phyloP scores from a whole-genome alignment of 35 echinoderm and acorn worm species.

The Diadema setosum region DNA sequence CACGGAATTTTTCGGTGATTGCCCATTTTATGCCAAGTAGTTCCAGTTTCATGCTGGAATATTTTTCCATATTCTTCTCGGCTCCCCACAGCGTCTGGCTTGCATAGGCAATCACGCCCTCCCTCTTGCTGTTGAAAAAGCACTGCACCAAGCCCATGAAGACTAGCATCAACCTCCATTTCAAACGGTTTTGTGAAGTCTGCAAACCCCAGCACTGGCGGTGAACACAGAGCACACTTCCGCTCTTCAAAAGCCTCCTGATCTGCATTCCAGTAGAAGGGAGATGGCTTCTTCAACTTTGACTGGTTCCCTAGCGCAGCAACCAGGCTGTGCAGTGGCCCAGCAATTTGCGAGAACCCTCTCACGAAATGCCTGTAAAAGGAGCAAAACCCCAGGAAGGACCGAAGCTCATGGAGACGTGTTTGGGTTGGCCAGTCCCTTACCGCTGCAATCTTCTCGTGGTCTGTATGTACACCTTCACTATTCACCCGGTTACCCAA shows the following conservation, averaged over 20 bases:
- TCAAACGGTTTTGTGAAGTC: slow-evolving; percentile 51
- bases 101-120: slow-evolving; percentile 40
- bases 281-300: not conserved
- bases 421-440: slow-evolving; percentile 25
- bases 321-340: not conserved
- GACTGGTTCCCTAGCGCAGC: not conserved
- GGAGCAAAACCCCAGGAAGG: slow-evolving; percentile 40
- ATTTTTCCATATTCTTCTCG: slow-evolving; percentile 42
- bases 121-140: slow-evolving; percentile 42
- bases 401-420: slow-evolving; percentile 16
- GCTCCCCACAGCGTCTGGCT: slow-evolving; percentile 26
- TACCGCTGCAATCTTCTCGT: not conserved
- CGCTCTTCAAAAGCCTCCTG: slow-evolving; percentile 41
- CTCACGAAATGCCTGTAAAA: slow-evolving; percentile 49
- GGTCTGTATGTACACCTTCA: slow-evolving; percentile 33
- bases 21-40: slow-evolving; percentile 65
- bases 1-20: slow-evolving; percentile 62
- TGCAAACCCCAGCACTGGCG: slow-evolving; percentile 70
- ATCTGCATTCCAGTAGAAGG: slow-evolving; percentile 22
- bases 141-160: slow-evolving; percentile 35
- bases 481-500: slow-evolving; percentile 47
- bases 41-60: slow-evolving; percentile 68
- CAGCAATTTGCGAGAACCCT: slow-evolving; percentile 43
- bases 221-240: slow-evolving; percentile 11
- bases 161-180: slow-evolving; percentile 45